Evolutionary conservation across 2,888 invertebrate species (phyloP).

Genomic region (Drosophila mayaguana): DNA sequence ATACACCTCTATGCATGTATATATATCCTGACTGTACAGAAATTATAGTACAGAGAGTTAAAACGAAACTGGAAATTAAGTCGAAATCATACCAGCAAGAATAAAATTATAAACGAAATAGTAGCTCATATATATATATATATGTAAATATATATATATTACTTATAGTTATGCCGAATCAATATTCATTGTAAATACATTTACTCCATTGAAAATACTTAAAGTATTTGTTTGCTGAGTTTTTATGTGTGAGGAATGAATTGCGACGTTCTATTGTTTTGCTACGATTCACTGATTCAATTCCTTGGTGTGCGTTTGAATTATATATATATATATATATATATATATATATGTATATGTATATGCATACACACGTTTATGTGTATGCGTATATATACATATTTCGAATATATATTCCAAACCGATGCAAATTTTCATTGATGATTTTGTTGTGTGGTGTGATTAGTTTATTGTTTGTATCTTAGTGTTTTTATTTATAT

Average conservation of each 20-base stretch:
- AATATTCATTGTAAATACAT: slow-evolving; percentile 25
- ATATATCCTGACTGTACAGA: slow-evolving; percentile 29
- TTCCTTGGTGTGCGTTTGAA: background rate
- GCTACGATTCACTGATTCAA: slow-evolving; percentile 16
- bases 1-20: slow-evolving; percentile 12
- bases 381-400: slow-evolving; percentile 2
- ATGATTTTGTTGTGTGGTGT: slow-evolving; percentile 51
- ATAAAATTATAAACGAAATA: slow-evolving; percentile 3
- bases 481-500: slow-evolving; percentile 37
- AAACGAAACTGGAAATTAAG: slow-evolving; percentile 38
- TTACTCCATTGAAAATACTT: slow-evolving; percentile 24
- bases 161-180: slow-evolving; percentile 18
- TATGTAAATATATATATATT: slow-evolving; percentile 6
- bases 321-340: background rate
- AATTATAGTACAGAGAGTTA: slow-evolving; percentile 48
- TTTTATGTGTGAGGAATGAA: slow-evolving; percentile 5
- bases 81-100: slow-evolving; percentile 34
- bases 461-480: slow-evolving; percentile 47
- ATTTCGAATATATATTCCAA: background rate
- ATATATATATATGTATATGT: background rate
- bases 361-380: background rate
- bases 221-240: slow-evolving; percentile 9
- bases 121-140: slow-evolving; percentile 24
- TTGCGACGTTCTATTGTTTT: slow-evolving; percentile 1
- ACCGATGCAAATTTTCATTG: slow-evolving; percentile 57